These are phyloP conservation scores for Gavia stellata DNA, from an alignment of 2,113 vertebrate genomes.

Conservation along the genomic window DNA sequence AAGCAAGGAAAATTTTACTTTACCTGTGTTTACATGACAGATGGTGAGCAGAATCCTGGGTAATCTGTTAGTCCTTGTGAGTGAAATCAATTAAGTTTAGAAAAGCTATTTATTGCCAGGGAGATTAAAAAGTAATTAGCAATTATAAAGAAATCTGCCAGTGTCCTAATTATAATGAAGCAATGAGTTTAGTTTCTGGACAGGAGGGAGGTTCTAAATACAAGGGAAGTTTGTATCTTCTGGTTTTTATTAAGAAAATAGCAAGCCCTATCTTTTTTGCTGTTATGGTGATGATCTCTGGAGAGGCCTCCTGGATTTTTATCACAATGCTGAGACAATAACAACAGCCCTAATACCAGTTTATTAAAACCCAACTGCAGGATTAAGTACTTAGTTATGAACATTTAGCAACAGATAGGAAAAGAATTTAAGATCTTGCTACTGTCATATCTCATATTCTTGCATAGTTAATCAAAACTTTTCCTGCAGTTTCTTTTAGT, in stretches of 20 bases:
- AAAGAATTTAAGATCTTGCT: not conserved
- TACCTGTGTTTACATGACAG: conserved; percentile 36
- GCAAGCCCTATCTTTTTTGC: not conserved
- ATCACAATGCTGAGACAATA: not conserved
- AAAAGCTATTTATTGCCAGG: conserved; percentile 67
- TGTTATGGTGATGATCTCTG: not conserved
- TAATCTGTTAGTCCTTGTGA: conserved; percentile 56
- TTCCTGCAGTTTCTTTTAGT: not conserved
- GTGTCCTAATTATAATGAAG: conserved; percentile 30
- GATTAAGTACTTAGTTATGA: conserved; percentile 17
- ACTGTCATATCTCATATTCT: not conserved
- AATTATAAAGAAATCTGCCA: conserved; percentile 62
- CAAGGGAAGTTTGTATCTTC: not conserved
- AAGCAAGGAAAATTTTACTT: not conserved
- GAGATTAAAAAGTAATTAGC: conserved; percentile 70
- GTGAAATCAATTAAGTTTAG: conserved; percentile 67
- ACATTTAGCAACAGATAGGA: not conserved
- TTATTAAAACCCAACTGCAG: not conserved
- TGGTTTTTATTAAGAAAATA: conserved; percentile 20
- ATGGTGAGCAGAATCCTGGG: conserved; percentile 51
- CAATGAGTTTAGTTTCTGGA: conserved; percentile 37
- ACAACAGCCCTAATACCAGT: not conserved
- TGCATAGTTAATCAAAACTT: not conserved
- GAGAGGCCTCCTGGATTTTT: not conserved
- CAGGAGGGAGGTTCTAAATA: not conserved